Evolutionary conservation across 2,113 vertebrate genomes (phyloP).

Genomic region (Gymnogyps californianus): DNA sequence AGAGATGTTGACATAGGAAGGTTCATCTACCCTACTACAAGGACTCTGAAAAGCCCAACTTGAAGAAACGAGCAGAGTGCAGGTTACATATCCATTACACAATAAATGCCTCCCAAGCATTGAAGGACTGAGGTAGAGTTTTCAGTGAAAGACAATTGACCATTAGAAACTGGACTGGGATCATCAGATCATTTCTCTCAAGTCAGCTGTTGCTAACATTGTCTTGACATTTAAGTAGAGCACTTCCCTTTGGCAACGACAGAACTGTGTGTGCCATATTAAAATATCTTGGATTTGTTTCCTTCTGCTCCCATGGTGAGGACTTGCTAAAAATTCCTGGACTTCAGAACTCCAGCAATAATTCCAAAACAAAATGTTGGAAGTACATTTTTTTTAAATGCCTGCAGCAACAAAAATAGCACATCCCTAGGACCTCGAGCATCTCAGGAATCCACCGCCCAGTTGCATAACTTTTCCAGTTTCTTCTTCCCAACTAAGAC

Average conservation of each 20-base stretch:
- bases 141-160: neutral
- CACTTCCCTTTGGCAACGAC: conserved; percentile 34
- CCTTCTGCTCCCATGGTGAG: conserved; percentile 56
- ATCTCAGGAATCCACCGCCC: conserved; percentile 44
- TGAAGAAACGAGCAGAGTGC: neutral
- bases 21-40: neutral
- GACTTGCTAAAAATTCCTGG: conserved; percentile 63
- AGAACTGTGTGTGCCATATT: conserved; percentile 21
- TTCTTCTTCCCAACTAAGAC: neutral
- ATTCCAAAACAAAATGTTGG: conserved; percentile 61
- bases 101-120: neutral
- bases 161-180: neutral
- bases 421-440: conserved; percentile 16
- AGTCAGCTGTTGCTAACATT: neutral
- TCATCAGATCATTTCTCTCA: neutral
- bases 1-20: neutral
- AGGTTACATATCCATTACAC: neutral
- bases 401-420: conserved; percentile 58
- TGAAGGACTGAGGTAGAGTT: neutral
- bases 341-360: conserved; percentile 58
- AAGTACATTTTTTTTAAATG: conserved; percentile 57
- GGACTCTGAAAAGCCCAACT: neutral
- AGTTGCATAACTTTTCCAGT: conserved; percentile 20
- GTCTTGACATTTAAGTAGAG: conserved; percentile 27
- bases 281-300: conserved; percentile 52